Evolutionary conservation across 2,797 vertebrate species (phyloP), one percentile per base, ranked within the genome.

Genomic region (Tauraco hartlaubi): DNA sequence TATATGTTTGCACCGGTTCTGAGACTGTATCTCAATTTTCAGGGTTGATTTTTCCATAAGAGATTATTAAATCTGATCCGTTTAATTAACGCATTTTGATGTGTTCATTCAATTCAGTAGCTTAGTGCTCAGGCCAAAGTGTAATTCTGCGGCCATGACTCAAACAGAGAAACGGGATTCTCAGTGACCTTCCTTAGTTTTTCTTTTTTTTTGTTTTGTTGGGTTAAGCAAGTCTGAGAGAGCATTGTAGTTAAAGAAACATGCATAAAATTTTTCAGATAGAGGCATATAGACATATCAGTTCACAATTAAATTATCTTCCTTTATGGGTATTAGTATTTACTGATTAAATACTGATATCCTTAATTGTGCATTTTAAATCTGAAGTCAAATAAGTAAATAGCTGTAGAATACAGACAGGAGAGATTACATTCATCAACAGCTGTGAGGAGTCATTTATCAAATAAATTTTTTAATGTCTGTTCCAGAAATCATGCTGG

Each of bases 291-390:
- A 66, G 31, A 25, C 7, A 1, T 62, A 48, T 44, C n/a, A 63
- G 41, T 66, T 3, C 15, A 10, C 23, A 48, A 31, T 10, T 39
- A 16, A 78, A 86, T 69, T 86, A 18, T 11, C 26, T 74, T 94
- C 14, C 21, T 68, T 55, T 76, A 15, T 9, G 4, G 52, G 7
- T 69, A 22, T 82, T 68, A 66, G 15, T 75, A 33, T 81, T 56
- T 95, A n/a, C 16, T 64, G 11, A 22, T 69, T 59, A 31, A 88
- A 28, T 75, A 66, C 9, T 87, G 48, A 52, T 88, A 67, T 17
- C 28, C 8, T 72, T 84, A 90, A 49, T 22, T 41, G 5, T 55
- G 5, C 48, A 4, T 86, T 96, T 94, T 51, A 88, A 86, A 69
- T 72, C 5, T 43, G 23, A 55, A 66, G 8, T 66, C 51, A 78